Base-by-base conservation (phyloP, 2,113 vertebrate genomes). In the Eulemur rufifrons region DNA sequence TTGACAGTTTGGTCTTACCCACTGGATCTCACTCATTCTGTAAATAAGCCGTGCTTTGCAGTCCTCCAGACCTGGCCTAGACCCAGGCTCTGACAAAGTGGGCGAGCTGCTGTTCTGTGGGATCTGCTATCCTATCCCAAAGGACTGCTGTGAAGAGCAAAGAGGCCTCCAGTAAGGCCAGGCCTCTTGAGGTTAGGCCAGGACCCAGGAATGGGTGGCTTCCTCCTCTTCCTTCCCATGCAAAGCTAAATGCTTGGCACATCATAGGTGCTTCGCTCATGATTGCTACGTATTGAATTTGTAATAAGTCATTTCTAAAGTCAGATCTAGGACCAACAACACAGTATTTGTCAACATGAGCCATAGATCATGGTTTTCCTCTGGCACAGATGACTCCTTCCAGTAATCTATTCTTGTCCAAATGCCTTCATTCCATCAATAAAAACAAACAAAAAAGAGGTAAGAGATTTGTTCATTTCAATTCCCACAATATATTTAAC, bases 161-260 rank as follows among this genome's bases (percentile, higher is more conserved):
- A 50, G 59, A 29, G 9, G 7, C 1, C 8, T 20, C 54, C 27
- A 6, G 2, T 8, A 47, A 83, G 81, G 56, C 5, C 45, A 10
- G 3, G 4, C 1, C 8, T 56, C 21, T 8, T 10, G 20, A 2
- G 12, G 29, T 25, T 13, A 13, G 21, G 34, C 14, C 25, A 15
- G 29, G 47, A 50, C 15, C 27, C n/a, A 15, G 25, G 2, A 5
- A 47, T 0, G 13, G 17, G 42, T 29, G 66, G 34, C 9, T 37
- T 14, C 8, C 34, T 61, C 15, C 9, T 69, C n/a, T 23, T 89
- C 14, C 32, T n/a, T 56, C 37, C 66, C 47, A 5, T 42, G 13
- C 50, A 54, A n/a, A 54, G 11, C 12, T 12, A 15, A 9, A 39
- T 8, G 8, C 20, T 59, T 45, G 23, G 34, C 12, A 52, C 8